phyloP scores from a whole-genome alignment of 2,797 vertebrate species.

The Typhlichthys eigenmanni region DNA sequence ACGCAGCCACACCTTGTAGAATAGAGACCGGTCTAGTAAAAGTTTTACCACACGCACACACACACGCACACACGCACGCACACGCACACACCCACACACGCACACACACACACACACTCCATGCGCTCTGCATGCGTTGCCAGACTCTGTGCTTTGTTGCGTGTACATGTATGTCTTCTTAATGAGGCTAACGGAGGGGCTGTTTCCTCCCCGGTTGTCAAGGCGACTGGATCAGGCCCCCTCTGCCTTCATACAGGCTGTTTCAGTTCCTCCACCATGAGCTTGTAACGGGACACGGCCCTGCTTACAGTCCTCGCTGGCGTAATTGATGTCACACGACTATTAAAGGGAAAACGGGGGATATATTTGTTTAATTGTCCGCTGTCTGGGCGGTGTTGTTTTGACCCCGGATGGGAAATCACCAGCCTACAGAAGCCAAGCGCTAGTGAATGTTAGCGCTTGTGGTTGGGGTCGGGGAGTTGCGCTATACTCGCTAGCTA shows the following conservation, averaged over 20 bases:
- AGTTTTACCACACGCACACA: no score
- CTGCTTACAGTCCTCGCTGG: constrained; percentile 27
- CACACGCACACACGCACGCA: not conserved
- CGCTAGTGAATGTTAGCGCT: constrained; percentile 16
- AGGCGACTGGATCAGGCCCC: constrained; percentile 12
- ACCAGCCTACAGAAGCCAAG: constrained; percentile 29
- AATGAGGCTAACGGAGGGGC: constrained; percentile 57
- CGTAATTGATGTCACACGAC: constrained; percentile 41
- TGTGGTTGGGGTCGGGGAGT: constrained; percentile 1
- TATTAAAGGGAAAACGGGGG: constrained; percentile 16
- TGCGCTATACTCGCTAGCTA: no score
- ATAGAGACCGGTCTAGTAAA: no score
- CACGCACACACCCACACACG: constrained; percentile 3
- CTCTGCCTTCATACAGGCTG: not conserved
- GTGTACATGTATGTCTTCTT: constrained; percentile 61
- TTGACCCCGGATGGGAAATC: constrained; percentile 37
- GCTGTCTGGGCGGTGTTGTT: constrained; percentile 31
- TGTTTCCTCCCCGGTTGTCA: constrained; percentile 57
- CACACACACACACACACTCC: constrained; percentile 15
- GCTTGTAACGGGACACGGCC: constrained; percentile 25
- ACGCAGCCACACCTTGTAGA: no score
- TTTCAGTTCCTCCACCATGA: not conserved
- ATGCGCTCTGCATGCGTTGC: constrained; percentile 33
- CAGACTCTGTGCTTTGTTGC: constrained; percentile 67
- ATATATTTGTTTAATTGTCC: constrained; percentile 1